Percentiles rank a stretch among this genome's conserved stretches.
These are phyloP conservation scores for Lepidurus packardi DNA, from an alignment of 1,140 invertebrate genomes.

Conservation along the genomic window DNA sequence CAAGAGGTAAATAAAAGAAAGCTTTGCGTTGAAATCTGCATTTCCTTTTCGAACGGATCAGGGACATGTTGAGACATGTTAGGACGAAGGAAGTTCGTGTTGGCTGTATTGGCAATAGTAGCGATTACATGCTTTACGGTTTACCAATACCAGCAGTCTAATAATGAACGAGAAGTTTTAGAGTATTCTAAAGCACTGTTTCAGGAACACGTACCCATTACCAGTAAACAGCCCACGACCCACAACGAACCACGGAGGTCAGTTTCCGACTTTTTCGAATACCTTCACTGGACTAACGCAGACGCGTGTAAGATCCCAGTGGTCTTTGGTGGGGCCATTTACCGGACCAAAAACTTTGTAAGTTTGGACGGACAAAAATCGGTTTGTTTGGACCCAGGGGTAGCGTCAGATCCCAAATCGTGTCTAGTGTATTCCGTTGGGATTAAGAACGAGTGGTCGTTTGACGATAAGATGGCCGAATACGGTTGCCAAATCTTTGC, in stretches of 20 bases:
- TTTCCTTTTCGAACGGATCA: too few species aligned
- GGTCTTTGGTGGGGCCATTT: constrained; percentile 22
- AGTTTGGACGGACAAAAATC: constrained; percentile 33
- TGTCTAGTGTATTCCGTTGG: constrained; percentile 38
- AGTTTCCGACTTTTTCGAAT: background rate
- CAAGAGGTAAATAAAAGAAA: too few species aligned
- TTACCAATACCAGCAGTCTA: too few species aligned
- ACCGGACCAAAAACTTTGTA: background rate
- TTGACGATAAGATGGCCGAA: constrained; percentile 38
- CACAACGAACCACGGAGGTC: background rate
- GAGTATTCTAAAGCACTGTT: too few species aligned
- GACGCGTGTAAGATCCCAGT: background rate
- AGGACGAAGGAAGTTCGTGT: too few species aligned
- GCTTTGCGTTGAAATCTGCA: too few species aligned
- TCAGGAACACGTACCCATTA: too few species aligned
- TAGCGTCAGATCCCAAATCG: constrained; percentile 30
- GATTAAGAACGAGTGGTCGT: constrained; percentile 40
- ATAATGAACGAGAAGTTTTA: too few species aligned
- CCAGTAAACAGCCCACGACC: background rate
- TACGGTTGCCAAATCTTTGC: constrained; percentile 39
- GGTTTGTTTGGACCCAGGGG: constrained; percentile 35
- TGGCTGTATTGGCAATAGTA: too few species aligned
- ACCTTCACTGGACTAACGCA: constrained; percentile 26
- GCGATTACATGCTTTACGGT: too few species aligned
- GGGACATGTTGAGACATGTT: too few species aligned